Percentiles rank a stretch among this genome's conserved stretches.
These are phyloP conservation scores for Apodemus sylvaticus DNA, from an alignment of 2,113 vertebrate species.

Conservation along the genomic window DNA sequence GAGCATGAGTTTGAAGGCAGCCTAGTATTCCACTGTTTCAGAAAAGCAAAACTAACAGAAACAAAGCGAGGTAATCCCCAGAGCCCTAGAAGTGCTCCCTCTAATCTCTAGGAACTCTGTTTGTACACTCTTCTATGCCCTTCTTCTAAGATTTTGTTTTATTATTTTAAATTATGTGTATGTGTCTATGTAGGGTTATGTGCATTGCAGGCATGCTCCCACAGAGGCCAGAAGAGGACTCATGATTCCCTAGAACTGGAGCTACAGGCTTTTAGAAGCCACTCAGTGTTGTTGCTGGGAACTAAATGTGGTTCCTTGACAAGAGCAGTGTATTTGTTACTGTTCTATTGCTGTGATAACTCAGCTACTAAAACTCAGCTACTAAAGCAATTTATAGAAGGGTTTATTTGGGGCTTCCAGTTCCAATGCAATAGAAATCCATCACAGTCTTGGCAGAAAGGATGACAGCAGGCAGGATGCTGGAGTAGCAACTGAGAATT, in stretches of 20 bases:
- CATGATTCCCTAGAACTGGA: not conserved
- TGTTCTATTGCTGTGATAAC: not conserved
- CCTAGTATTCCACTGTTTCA: not conserved
- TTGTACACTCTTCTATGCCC: not conserved
- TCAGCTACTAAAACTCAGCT: not conserved
- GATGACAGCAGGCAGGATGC: not conserved
- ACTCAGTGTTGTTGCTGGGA: not conserved
- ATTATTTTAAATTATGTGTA: not conserved
- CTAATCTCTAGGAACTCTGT: not conserved
- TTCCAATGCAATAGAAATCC: not conserved
- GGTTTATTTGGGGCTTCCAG: not conserved
- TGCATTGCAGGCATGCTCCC: not conserved
- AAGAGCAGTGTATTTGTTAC: not conserved
- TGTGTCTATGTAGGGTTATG: not conserved
- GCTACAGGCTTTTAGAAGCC: not conserved
- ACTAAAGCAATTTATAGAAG: not conserved
- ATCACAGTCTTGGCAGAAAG: not conserved
- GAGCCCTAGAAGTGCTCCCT: not conserved
- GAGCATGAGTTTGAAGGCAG: not conserved
- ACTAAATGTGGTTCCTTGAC: not conserved
- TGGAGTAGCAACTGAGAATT: not conserved
- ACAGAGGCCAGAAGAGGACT: not conserved
- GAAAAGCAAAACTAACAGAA: not conserved
- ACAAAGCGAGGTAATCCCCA: not conserved
- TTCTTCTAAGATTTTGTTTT: not conserved